Evolutionary conservation across 2,113 vertebrate species (phyloP), one percentile per base, ranked within the genome.

Genomic region (Actenoides hombroni): DNA sequence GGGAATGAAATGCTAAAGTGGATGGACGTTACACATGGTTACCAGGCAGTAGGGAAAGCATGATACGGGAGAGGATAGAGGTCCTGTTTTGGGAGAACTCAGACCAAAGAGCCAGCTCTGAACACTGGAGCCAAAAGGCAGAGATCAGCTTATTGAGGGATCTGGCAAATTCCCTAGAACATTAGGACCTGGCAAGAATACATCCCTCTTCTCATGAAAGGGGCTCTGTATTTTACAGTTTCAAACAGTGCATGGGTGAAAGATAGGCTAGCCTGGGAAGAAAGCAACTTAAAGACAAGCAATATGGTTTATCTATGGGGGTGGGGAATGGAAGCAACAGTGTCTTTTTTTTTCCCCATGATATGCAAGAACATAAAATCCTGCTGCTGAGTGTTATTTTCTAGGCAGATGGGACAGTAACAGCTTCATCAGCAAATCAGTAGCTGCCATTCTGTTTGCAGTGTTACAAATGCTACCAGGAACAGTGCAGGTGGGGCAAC

Each of bases 111-210:
- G 91, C 48, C 77, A 57, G 5, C 48, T 75, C 61, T n/a, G 60
- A 92, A 48, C 15, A 5, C 2, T 51, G 42, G 35, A 94, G 88
- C 93, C 90, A 93, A 81, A 94, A 93, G 78, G 76, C 92, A 94
- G 64, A 81, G 86, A 88, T 71, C 80, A 48, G 90, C 44, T 95
- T 86, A 56, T 85, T 95, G 83, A 94, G 94, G 56, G 80, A 81
- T 69, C 95, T 96, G 95, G 95, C 93, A 96, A 93, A 92, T 90
- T 93, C 95, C 95, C 88, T 75, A 86, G 94, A 95, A 95, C 95
- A 65, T 73, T 86, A 64, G 80, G 90, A 70, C 57, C 86, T 96
- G 90, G 86, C 95, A 96, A 80, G 77, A 92, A 73, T 64, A 88
- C 75, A 79, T 93, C 60, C 53, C 86, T 86, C 61, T 56, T 64